Evolutionary conservation across 2,888 invertebrate species (phyloP), one percentile per base, ranked within the genome.

Genomic region (Acheta domesticus): DNA sequence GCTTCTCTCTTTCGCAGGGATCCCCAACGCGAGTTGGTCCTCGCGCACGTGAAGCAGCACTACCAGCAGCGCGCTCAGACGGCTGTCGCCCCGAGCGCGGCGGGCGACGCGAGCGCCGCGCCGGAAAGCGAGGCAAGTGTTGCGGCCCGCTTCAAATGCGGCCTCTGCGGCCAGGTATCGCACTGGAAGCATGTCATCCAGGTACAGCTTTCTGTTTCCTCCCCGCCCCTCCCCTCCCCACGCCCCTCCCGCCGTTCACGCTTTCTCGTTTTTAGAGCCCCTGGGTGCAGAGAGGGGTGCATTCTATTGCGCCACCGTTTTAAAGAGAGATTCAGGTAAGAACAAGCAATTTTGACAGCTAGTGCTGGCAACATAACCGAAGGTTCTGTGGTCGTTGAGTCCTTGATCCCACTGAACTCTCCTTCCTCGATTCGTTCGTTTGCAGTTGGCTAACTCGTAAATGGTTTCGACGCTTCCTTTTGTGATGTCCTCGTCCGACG

Each of bases 121-220:
- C 89, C 90, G 89, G 90, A 89, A 89, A 89, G 88, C 87, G 87
- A 87, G 85, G 85, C 87, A 85, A 87, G 88, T 83, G 88, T 88
- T 86, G 88, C 88, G 85, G 89, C 83, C 76, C 90, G 90, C 85
- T 89, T 88, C 82, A 91, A 93, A 86, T 93, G 93, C 88, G 93
- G 93, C 84, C 93, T 93, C 88, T 93, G 93, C 89, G 92, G 93
- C 88, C 93, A 93, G 89, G 89, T 93, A 86, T 93, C 93, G 84
- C 93, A 93, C 89, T 93, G 93, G 93, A 93, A 93, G 91, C 93
- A 93, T 90, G 93, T 93, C 86, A 93, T 93, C 88, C 93, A 93
- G 93, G 93, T 93, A 90, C 87, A 78, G 79, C 80, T 80, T 80
- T 80, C 80, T 76, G 77, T 74, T 49, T 21, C 50, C 50, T 36